These are phyloP conservation scores for Aspiorhynchus laticeps DNA, from an alignment of 2,113 vertebrate species.

Conservation along the genomic window DNA sequence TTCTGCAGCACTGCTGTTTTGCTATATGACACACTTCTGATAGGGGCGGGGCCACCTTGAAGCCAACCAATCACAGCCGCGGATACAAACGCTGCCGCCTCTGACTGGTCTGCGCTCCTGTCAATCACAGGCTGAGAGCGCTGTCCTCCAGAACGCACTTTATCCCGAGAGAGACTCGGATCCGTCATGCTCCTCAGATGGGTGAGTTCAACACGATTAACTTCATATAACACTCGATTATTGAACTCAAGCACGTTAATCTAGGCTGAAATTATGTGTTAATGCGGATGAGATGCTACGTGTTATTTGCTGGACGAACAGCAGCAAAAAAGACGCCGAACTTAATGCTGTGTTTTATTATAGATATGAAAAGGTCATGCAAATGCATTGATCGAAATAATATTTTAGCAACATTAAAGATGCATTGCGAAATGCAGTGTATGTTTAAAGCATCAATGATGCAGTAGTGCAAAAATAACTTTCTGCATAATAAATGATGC, in stretches of 20 bases:
- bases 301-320: not conserved
- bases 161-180: constrained; percentile 55
- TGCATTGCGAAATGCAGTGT: not conserved
- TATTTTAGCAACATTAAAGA: not conserved
- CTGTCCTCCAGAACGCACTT: constrained; percentile 56
- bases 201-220: constrained; percentile 62
- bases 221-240: not conserved
- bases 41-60: not conserved
- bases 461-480: constrained; percentile 41
- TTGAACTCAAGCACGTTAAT: not conserved
- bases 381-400: not conserved
- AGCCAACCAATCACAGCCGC: constrained; percentile 66
- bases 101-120: constrained; percentile 63
- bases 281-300: not conserved
- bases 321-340: constrained; percentile 25
- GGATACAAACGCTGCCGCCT: constrained; percentile 39
- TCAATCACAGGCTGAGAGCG: constrained; percentile 55
- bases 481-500: constrained; percentile 46
- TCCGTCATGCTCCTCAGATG: constrained; percentile 53
- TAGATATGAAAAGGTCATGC: not conserved
- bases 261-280: not conserved
- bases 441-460: constrained; percentile 27
- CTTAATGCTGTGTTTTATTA: constrained; percentile 45
- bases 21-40: constrained; percentile 56
- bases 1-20: constrained; percentile 52